Base-by-base conservation (phyloP, 1,140 invertebrate species). In the Aphidius gifuensis region DNA sequence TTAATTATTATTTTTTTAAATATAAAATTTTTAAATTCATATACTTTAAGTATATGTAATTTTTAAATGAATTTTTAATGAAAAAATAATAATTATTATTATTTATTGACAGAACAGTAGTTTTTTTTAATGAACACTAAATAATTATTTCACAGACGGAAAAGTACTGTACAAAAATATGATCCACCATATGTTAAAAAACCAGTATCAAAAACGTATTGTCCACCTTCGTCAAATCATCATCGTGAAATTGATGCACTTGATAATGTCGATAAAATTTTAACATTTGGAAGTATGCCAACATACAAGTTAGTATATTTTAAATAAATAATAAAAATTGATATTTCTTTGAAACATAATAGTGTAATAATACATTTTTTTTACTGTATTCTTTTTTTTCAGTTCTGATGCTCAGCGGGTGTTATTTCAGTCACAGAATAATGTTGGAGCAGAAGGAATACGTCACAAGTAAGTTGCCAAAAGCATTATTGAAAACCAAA, bases 101-200 rank as follows among this genome's bases (percentile, higher is more conserved):
- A 51, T 46, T 47, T 57, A 60, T 38, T 49, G 57, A n/a, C 21
- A 53, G 9, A 23, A 42, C 9, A 9, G 61, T 51, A 40, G 61
- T 63, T 47, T 54, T 58, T 58, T 63, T 68, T 74, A 71, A 74
- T 67, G 64, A 65, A 65, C 70, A 68, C 65, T 65, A 62, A 23
- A 68, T 62, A 46, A 60, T 53, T 54, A 60, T 65, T 64, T 60
- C 67, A 67, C 76, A 86, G 89, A 87, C 91, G 91, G 84, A 93
- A 92, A 85, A 92, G 90, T 73, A 91, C 91, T 62, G 84, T 92
- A 77, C 89, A 90, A 71, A 93, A 92, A 77, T 92, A 91, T 78
- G 91, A 94, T 77, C 87, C 89, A 64, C 90, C 91, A 44, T 93
- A 92, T 82, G 84, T 86, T 70, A 93, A 92, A 83, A 91, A 92